phyloP scores from a whole-genome alignment of 2,888 invertebrate species.

The Cephus spinipes region DNA sequence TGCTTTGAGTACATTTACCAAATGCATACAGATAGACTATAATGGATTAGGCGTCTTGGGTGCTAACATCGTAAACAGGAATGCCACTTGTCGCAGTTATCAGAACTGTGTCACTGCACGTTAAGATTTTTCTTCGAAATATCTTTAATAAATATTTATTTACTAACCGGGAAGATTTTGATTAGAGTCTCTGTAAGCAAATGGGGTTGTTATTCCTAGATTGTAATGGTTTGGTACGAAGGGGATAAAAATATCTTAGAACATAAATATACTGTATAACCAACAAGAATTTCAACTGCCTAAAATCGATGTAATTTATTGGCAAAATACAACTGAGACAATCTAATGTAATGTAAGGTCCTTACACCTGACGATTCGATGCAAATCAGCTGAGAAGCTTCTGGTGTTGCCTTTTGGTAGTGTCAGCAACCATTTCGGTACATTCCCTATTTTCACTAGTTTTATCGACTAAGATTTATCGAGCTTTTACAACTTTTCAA shows the following conservation, averaged over 20 bases:
- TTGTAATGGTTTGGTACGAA: not conserved
- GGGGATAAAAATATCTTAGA: not conserved
- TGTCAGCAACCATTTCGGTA: not conserved
- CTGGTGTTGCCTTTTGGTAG: not conserved
- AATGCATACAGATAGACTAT: not conserved
- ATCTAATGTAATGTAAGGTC: not conserved
- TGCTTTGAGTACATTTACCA: not conserved
- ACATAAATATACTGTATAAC: not conserved
- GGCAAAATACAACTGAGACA: not conserved
- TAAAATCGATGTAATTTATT: not conserved
- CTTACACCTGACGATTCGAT: not conserved
- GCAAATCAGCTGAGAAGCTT: not conserved
- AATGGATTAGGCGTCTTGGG: not conserved
- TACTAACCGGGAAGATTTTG: not conserved
- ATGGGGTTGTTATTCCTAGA: not conserved
- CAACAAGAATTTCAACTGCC: not conserved
- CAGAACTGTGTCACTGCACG: not conserved
- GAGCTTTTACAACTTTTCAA: not conserved
- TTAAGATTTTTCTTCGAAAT: not conserved
- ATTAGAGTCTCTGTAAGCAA: not conserved
- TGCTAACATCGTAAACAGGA: not conserved
- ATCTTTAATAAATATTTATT: not conserved
- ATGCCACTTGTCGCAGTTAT: not conserved
- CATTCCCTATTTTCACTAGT: not conserved
- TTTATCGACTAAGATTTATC: not conserved